Conservation (phyloP, 2,888 invertebrate species). For the Drosophila infuscata region DNA sequence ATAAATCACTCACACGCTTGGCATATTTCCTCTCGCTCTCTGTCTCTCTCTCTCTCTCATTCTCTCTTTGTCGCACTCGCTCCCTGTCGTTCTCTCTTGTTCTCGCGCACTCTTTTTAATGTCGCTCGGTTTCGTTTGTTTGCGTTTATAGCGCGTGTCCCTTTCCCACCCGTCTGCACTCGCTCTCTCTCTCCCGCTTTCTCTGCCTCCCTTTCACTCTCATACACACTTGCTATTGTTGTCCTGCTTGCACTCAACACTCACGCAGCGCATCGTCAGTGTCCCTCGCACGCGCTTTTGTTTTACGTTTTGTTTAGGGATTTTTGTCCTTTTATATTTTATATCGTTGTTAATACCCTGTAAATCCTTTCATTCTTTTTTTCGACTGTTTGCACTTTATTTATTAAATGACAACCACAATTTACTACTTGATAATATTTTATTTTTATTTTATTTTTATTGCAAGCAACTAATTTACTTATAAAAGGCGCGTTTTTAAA, state of each 20-base stretch:
- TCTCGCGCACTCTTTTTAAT: constrained; percentile 19
- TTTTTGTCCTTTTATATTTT: constrained; percentile 37
- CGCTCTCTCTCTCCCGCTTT: neutral
- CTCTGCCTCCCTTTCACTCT: neutral
- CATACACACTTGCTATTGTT: constrained; percentile 19
- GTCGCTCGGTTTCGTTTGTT: constrained; percentile 38
- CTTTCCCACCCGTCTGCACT: constrained; percentile 27
- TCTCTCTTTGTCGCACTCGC: constrained; percentile 6
- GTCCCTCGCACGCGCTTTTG: constrained; percentile 59
- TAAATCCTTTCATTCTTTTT: neutral
- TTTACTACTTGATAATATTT: neutral
- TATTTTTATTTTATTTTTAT: too few species aligned
- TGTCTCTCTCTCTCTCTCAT: constrained; percentile 10
- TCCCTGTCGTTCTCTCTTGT: constrained; percentile 4
- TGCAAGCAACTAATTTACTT: neutral
- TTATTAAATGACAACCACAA: neutral
- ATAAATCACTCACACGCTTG: constrained; percentile 84
- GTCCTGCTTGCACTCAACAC: constrained; percentile 58
- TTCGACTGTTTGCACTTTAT: neutral
- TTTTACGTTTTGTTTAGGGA: constrained; percentile 61
- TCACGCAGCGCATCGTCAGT: constrained; percentile 37
- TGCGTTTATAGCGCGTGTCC: constrained; percentile 54
- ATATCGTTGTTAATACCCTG: constrained; percentile 38
- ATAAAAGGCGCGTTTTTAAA: too few species aligned
- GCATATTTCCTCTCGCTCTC: constrained; percentile 65